Base-by-base conservation (phyloP, 2,797 vertebrate species). In the Trachurus trachurus region DNA sequence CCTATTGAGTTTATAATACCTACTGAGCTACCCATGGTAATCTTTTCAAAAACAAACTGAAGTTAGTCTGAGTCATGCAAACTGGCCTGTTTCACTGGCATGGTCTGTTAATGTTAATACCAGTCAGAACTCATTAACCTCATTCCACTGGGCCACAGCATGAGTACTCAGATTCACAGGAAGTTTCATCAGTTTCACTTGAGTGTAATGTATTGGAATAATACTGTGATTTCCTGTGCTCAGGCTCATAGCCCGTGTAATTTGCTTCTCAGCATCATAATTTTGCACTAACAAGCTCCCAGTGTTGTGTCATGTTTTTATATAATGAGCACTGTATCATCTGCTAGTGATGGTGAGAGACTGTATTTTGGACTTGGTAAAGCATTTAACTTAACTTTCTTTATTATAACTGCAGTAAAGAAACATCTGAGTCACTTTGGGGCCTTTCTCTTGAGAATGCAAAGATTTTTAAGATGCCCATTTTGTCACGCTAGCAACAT, bases 91-190 rank as follows among this genome's bases (percentile, higher is more conserved):
- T 79, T 85, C 63, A 78, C 62, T 47, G 47, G 54, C 69, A 66
- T 9, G 29, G 66, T 87, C 71, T 45, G 79, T 84, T 88, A 81
- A 75, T 57, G 78, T 76, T 88, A 72, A 80, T 70, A 64, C 85
- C 80, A 81, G 82, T 86, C 81, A 87, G 76, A 83, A 69, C 70
- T 84, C 62, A 82, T 92, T 90, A 89, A 77, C 76, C 80, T 84
- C 81, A 66, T 80, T 83, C 67, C 74, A 42, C 62, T 76, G 76
- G 77, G 78, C 60, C 67, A 1, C 76, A 81, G 82, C 79, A 66
- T 45, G 74, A 85, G 61, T 74, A 62, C 81, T 88, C 76, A 74
- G 53, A 86, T 82, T 86, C 73, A 85, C 85, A 80, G 75, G 74
- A 85, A 82, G 81, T 82, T 70, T 26, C 65, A 80, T 74, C 65